Evolutionary conservation across 2,113 vertebrate genomes (phyloP).

Genomic region (Laticauda colubrina): DNA sequence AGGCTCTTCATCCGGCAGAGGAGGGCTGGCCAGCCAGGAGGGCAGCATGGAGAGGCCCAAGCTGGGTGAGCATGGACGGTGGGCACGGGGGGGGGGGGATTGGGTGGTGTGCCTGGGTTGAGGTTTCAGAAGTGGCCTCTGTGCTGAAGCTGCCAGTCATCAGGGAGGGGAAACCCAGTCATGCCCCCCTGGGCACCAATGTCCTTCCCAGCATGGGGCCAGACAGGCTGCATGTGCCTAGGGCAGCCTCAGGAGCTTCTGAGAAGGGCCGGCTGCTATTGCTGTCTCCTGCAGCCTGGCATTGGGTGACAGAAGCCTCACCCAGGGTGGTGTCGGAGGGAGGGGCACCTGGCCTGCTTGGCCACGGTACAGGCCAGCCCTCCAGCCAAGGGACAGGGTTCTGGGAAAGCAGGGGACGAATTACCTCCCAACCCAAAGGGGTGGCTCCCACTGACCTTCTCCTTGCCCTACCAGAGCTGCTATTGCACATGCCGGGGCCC

Average conservation of each 20-base stretch:
- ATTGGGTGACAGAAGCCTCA: neutral
- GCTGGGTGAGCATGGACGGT: conserved; percentile 69
- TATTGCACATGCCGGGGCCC: conserved; percentile 84
- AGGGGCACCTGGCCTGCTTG: neutral
- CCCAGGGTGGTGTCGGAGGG: neutral
- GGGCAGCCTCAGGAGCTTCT: neutral
- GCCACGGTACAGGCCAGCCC: neutral
- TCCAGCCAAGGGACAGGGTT: neutral
- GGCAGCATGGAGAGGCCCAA: conserved; percentile 87
- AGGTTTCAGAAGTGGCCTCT: neutral
- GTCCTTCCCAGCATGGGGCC: neutral
- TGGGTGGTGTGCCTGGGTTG: neutral
- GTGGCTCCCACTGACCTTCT: neutral
- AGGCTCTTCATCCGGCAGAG: conserved; percentile 79
- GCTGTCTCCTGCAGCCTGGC: neutral
- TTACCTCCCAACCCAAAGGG: neutral
- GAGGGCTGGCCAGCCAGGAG: conserved; percentile 83
- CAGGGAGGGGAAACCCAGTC: neutral
- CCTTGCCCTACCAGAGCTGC: conserved; percentile 72
- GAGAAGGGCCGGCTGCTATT: neutral
- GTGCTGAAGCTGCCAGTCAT: too few relatives aligned
- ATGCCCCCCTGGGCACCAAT: neutral
- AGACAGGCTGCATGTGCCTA: neutral
- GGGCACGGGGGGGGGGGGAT: neutral
- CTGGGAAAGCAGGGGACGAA: neutral